These are phyloP conservation scores for Mercenaria mercenaria DNA, from an alignment of 1,140 invertebrate genomes.

Conservation along the genomic window DNA sequence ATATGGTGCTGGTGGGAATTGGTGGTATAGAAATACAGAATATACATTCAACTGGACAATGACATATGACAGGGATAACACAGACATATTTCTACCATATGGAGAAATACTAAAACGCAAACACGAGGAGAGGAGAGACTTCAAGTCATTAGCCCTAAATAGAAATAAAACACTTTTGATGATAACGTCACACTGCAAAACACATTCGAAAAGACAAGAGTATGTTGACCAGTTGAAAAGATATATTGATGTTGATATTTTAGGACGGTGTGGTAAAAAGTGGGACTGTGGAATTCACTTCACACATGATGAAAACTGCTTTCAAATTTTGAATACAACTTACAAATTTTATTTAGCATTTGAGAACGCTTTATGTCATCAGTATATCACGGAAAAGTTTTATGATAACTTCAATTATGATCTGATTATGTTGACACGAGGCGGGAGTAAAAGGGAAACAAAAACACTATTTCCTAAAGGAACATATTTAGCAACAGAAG, in stretches of 20 bases:
- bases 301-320: background rate
- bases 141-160: background rate
- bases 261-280: too few species aligned
- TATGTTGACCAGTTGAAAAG: background rate
- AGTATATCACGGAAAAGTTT: too few species aligned
- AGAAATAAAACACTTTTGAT: background rate
- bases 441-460: background rate
- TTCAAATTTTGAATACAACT: too few species aligned
- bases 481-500: background rate
- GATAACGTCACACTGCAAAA: background rate
- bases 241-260: conserved; percentile 15
- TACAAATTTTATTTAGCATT: too few species aligned
- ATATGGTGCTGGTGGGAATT: background rate
- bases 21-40: background rate
- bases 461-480: background rate
- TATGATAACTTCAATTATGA: too few species aligned
- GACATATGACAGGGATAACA: too few species aligned
- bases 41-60: too few species aligned
- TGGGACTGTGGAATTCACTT: background rate
- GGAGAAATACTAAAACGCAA: too few species aligned
- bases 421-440: too few species aligned
- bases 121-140: background rate
- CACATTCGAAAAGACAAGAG: background rate
- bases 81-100: too few species aligned
- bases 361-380: too few species aligned